Evolutionary conservation across 2,888 invertebrate genomes (phyloP).

Genomic region (Drosophila mayaguana): DNA sequence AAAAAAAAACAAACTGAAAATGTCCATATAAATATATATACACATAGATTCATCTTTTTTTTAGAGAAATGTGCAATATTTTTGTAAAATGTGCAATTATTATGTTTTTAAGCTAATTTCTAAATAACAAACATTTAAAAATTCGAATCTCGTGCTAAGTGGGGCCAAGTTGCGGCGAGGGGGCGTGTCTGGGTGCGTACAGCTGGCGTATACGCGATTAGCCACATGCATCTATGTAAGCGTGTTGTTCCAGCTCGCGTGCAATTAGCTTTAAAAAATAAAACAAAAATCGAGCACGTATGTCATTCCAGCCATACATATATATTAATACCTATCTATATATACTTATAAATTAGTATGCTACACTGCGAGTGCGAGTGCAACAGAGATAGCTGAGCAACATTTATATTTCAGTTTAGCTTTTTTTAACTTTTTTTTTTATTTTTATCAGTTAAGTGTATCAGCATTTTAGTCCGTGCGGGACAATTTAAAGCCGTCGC

Average conservation of each 20-base stretch:
- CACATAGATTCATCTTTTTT: constrained; percentile 24
- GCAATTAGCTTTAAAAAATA: constrained; percentile 60
- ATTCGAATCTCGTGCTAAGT: constrained; percentile 65
- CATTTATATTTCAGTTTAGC: constrained; percentile 3
- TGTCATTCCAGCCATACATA: constrained; percentile 54
- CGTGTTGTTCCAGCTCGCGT: constrained; percentile 50
- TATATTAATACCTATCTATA: constrained; percentile 48
- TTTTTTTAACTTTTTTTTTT: background rate
- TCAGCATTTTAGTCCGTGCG: constrained; percentile 58
- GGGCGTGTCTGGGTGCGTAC: constrained; percentile 6
- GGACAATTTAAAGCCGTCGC: constrained; percentile 56
- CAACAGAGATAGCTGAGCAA: constrained; percentile 8
- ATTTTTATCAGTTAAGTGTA: constrained; percentile 65
- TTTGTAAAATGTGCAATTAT: constrained; percentile 54
- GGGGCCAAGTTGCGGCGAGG: constrained; percentile 5
- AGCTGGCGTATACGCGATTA: constrained; percentile 40
- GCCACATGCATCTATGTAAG: constrained; percentile 6
- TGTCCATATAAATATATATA: constrained; percentile 9
- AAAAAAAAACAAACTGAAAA: background rate
- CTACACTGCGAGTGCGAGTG: constrained; percentile 4
- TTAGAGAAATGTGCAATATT: constrained; percentile 69
- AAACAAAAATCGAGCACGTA: constrained; percentile 48
- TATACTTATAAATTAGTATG: constrained; percentile 16
- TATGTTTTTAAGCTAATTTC: constrained; percentile 51
- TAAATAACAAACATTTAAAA: constrained; percentile 24